Base-by-base conservation (phyloP, 1,140 invertebrate genomes). In the Microplitis mediator region DNA sequence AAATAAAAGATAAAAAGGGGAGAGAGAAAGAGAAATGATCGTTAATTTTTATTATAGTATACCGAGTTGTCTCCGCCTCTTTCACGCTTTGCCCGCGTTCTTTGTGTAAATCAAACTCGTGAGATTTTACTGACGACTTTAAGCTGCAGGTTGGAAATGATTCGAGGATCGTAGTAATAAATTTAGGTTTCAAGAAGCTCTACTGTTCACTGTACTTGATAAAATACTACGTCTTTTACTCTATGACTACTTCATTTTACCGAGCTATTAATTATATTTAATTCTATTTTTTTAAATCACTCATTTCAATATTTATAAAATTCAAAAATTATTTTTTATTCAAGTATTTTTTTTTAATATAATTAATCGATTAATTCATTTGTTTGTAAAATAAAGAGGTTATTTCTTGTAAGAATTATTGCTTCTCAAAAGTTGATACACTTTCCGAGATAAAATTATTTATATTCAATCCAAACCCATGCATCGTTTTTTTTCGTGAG, bases 41-140 rank as follows among this genome's bases (percentile, higher is more conserved):
- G 66, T 72, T 72, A 75, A 75, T 67, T 75, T 75, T 72, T 72
- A 71, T 68, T 72, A 68, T 58, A 23, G 51, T 63, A 64, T 54
- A 61, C 45, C 35, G 63, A 60, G 54, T 51, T 16, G 69, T 58
- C n/a, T 54, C 35, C 60, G 63, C 64, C 56, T 14, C 32, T 64
- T 64, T 69, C 65, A 36, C 32, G 16, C 64, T 61, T 62, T 50
- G 32, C 61, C 13, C 62, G 36, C 34, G 14, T 35, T 36, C 54
- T 61, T 34, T 31, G 35, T 51, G 45, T 71, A 63, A 71, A 71
- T 71, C 69, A 71, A 64, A 71, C 14, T 23, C 69, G 69, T 14
- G 45, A 70, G 68, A 70, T 70, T 70, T 70, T 62, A 52, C 68
- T 63, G 36, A 31, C 35, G 68, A 50, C 60, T 60, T 45, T 23